Conservation (phyloP, 2,888 invertebrate species). For the Noctuana brunneofusca region DNA sequence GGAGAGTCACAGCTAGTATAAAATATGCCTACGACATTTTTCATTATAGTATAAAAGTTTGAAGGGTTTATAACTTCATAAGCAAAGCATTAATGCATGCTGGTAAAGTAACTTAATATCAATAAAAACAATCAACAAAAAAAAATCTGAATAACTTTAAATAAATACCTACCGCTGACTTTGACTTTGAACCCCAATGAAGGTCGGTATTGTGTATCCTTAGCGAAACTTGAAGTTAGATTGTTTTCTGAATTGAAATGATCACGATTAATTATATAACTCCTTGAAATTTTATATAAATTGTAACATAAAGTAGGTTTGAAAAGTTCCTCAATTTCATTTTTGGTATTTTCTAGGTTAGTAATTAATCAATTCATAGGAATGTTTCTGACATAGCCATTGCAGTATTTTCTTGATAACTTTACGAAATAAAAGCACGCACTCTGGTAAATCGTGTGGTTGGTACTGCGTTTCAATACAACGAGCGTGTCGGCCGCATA, state of each 20-base stretch:
- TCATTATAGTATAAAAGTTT: too few relatives aligned
- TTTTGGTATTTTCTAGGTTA: too few relatives aligned
- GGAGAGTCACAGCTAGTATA: too few relatives aligned
- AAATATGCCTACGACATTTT: too few relatives aligned
- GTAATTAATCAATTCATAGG: too few relatives aligned
- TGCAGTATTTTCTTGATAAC: background rate
- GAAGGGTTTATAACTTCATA: too few relatives aligned
- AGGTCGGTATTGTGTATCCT: background rate
- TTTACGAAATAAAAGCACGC: conserved; percentile 3
- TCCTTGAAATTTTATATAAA: too few relatives aligned
- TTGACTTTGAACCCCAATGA: background rate
- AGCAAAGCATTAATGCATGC: too few relatives aligned
- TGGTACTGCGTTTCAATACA: conserved; percentile 32
- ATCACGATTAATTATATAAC: background rate
- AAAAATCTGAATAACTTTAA: conserved; percentile 2
- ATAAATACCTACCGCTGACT: background rate
- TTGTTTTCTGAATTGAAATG: background rate
- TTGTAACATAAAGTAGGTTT: too few relatives aligned
- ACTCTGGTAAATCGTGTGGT: conserved; percentile 9
- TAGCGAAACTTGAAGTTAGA: background rate
- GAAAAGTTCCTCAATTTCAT: too few relatives aligned
- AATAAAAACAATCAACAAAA: background rate
- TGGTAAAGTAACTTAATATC: background rate
- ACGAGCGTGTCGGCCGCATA: conserved; percentile 32
- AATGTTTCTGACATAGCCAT: background rate